Evolutionary conservation across 2,888 invertebrate genomes (phyloP), one percentile per base, ranked within the genome.

Genomic region (Cactoblastis cactorum): DNA sequence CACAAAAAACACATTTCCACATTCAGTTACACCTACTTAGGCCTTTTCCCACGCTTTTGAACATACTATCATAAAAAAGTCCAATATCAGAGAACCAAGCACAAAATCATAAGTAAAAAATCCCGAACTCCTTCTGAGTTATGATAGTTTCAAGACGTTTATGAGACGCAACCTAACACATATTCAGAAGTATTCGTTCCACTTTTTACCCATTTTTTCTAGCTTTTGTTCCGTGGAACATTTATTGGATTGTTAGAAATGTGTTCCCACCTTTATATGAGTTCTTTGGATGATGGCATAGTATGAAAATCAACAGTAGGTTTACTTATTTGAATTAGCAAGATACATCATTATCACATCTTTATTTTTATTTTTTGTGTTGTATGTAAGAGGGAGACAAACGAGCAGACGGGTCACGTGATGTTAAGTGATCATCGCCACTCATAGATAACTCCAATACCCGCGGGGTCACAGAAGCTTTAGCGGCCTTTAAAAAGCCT

Each of bases 121-220:
- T 28, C 28, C 9, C 60, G 14, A 59, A 62, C 28, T 28, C 28
- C 28, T 1, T 68, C 67, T 74, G 77, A 78, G 67, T 78, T 77
- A 79, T 77, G 79, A 74, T 74, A 75, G 77, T 77, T 77, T 76
- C 55, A 54, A 60, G 69, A 70, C 75, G 66, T 77, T 78, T 77
- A 79, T 74, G 71, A 71, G 69, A 59, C 67, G 68, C 61, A 64
- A 65, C 55, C 51, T 59, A 62, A 59, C 59, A 61, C 62, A 54
- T 56, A 62, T 63, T 61, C 59, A 61, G 62, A n/a, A n/a, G 34
- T 37, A 28, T 24, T 48, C 28, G 43, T 35, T 35, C 35, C 43
- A 45, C 48, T 48, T 65, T 63, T 63, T 64, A 46, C 45, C 34
- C 34, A 11, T 45, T 45, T 45, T n/a, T 41, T 41, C 41, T 41